Conservation (phyloP, 2,113 vertebrate species). For the Tenebrosternarchus preto region DNA sequence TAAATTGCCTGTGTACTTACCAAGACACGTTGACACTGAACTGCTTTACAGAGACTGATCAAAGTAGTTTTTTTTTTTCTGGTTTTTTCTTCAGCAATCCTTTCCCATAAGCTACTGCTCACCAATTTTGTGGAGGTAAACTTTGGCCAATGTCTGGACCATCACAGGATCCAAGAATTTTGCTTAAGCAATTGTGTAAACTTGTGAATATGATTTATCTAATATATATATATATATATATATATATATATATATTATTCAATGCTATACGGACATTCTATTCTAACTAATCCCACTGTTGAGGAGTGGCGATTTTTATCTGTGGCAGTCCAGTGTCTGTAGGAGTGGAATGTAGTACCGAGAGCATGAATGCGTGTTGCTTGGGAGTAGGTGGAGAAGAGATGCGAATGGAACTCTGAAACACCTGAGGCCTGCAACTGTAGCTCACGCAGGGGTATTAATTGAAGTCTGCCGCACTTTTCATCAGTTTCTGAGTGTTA, state of each 20-base stretch:
- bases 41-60: slow-evolving; percentile 13
- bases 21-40: slow-evolving; percentile 20
- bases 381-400: background rate
- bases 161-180: background rate
- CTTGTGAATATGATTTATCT: background rate
- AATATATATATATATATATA: too few species aligned
- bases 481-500: slow-evolving; percentile 49
- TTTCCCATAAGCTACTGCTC: slow-evolving; percentile 18
- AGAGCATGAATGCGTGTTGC: background rate
- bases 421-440: background rate
- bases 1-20: slow-evolving; percentile 1
- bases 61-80: background rate
- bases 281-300: background rate
- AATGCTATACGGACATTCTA: too few species aligned
- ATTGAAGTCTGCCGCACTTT: slow-evolving; percentile 28
- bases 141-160: background rate
- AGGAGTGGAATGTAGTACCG: background rate
- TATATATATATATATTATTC: too few species aligned
- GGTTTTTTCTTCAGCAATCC: background rate
- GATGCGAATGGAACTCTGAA: background rate
- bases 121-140: background rate
- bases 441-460: slow-evolving; percentile 4
- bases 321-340: too few species aligned
- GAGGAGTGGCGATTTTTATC: too few species aligned
- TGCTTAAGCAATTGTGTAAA: background rate